Base-by-base conservation (phyloP, 1,140 invertebrate species). In the Epicauta chinensis region DNA sequence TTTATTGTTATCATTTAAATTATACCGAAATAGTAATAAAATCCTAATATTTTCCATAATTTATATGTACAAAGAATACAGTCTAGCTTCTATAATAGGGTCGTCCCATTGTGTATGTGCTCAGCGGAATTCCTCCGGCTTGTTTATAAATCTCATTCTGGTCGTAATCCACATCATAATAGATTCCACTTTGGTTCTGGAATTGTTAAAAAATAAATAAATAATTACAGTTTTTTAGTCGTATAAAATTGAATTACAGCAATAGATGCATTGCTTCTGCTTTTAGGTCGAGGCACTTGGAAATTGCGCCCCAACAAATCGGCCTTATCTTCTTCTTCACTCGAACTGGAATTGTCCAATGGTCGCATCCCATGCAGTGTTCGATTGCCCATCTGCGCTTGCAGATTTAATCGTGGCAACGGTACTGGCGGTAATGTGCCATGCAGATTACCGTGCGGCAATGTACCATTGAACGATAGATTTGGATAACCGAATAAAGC, bases 111-210 rank as follows among this genome's bases (percentile, higher is more conserved):
- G 71, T 69, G 66, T 86, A 86, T 2, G 83, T 86, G 51, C 78
- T 84, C 74, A 86, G 76, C 35, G 83, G 82, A 56, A 86, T 82
- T 43, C 81, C 75, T 64, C 77, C 70, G 57, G 76, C 64, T 70
- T 78, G 74, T 64, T 79, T 74, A 63, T 77, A 73, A 58, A 78
- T 76, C 46, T 79, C 81, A 41, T 75, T 73, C 59, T 82, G 81
- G 62, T 89, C 87, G 60, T 89, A 91, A 53, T 91, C 87, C 13
- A 90, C 87, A 63, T 91, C 88, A 61, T 90, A 90, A 68, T 91
- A 91, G 58, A 91, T 91, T 39, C 86, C 86, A 60, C 84, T 89
- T 76, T 90, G 87, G 71, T 89, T 89, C 87, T 71, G 66, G 40
- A 68, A 71, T 52, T 44, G 53, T 39, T 48, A 16, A 36, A 45